Base-by-base conservation (phyloP, 35 echinoderm and acorn worm species). In the Anneissia japonica region DNA sequence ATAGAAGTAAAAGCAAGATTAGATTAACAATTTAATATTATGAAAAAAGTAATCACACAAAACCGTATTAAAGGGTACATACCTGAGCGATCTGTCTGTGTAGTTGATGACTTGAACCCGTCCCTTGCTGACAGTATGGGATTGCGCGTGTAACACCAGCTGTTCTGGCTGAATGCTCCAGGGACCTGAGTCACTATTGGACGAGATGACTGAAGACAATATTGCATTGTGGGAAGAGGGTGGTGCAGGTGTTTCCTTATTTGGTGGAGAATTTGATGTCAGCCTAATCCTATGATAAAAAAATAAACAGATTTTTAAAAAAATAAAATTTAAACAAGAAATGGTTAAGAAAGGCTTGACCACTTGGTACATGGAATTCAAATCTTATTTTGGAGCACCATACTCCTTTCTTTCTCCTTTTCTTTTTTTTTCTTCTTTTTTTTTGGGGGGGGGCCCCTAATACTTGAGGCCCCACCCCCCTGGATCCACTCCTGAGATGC, bases 61-160 rank as follows among this genome's bases (percentile, higher is more conserved):
- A 26, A 56, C 13, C 32, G 74, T 21, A 85, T 5, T 32, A 5
- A 31, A 30, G 3, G 23, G 30, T 30, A 74, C 32, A 36, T 39
- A 94, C 92, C 92, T 94, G 19, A 94, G n/a, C 79, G 76, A 46
- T 46, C 92, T 86, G 1, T 86, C 77, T n/a, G 83, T 83, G 38
- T 83, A 74, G 76, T 90, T 90, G 79, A 79, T 75, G 45, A 94
- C 14, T 29, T 86, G 78, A 77, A 90, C 80, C 1, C 84, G 74
- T 74, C 32, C 77, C 38, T 74, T 86, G 32, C 64, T 46, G 32
- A 91, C 72, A 39, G 26, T 39, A 39, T 4, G 91, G 81, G 51
- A 64, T 23, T 76, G 80, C 74, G 45, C 85, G 43, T 38, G 81
- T 83, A 92, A 37, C 3, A 84, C 55, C 38, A 92, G 38, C 34